Evolutionary conservation across 2,797 vertebrate species (phyloP).

Genomic region (Botia almorhae): DNA sequence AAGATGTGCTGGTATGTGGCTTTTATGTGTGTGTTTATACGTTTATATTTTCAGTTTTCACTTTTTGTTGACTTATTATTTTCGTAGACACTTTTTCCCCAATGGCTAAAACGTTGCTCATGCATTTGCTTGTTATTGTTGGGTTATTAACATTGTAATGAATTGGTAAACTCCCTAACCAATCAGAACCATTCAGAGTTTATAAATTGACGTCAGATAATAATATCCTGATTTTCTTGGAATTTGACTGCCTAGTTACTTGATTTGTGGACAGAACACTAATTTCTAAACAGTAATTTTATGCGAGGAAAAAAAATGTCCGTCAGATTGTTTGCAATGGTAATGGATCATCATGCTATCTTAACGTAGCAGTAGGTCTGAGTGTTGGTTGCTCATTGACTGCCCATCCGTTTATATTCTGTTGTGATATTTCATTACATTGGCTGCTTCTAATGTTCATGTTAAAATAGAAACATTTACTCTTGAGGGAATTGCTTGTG

Average conservation of each 20-base stretch:
- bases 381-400: not conserved
- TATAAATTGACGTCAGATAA: not conserved
- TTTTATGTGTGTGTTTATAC: too few species aligned
- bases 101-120: not conserved
- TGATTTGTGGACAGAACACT: constrained; percentile 28
- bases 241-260: not conserved
- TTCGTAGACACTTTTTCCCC: not conserved
- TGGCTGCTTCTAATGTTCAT: constrained; percentile 17
- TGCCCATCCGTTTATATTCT: not conserved
- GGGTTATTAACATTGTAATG: not conserved
- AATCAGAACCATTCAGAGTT: too few species aligned
- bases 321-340: not conserved
- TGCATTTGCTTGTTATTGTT: not conserved
- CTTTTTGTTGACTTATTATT: constrained; percentile 13
- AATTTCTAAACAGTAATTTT: not conserved
- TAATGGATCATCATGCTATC: not conserved
- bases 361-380: constrained; percentile 3
- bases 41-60: too few species aligned
- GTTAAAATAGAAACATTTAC: constrained; percentile 10
- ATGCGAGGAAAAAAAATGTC: not conserved
- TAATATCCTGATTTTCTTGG: not conserved
- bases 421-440: constrained; percentile 16
- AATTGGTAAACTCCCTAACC: not conserved
- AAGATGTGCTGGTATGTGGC: too few species aligned
- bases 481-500: constrained; percentile 8